phyloP scores from a whole-genome alignment of 2,797 vertebrate species.

The Pterois miles region DNA sequence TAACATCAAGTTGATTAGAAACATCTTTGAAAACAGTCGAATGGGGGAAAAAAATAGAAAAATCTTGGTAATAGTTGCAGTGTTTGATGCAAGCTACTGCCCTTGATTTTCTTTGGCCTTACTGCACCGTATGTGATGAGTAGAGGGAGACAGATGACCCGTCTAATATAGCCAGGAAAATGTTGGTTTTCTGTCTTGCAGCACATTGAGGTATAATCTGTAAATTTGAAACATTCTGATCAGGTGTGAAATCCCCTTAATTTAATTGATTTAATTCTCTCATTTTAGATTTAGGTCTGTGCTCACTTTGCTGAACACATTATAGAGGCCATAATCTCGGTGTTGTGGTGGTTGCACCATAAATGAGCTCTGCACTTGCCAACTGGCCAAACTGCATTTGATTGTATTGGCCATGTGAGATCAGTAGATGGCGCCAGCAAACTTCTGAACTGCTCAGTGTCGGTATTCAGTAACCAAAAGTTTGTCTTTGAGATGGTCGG shows the following conservation, averaged over 20 bases:
- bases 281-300: not conserved
- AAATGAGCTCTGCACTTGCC: not conserved
- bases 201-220: not conserved
- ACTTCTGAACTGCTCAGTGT: not conserved
- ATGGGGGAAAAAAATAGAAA: not conserved
- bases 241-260: not conserved
- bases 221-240: not conserved
- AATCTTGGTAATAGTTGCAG: not conserved
- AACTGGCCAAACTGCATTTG: rapidly evolving
- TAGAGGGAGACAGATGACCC: constrained; percentile 18
- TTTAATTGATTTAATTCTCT: not conserved
- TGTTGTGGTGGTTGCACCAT: not conserved
- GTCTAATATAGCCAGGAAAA: not conserved
- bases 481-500: not conserved
- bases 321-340: not conserved
- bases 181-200: not conserved
- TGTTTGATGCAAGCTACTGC: constrained; percentile 6
- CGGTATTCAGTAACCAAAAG: not conserved
- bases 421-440: constrained; percentile 60
- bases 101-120: constrained; percentile 1
- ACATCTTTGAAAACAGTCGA: not conserved
- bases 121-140: not conserved
- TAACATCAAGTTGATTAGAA: not conserved
- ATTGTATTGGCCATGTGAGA: not conserved
- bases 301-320: not conserved